phyloP scores from a whole-genome alignment of 2,888 invertebrate species.

The Timema cristinae region DNA sequence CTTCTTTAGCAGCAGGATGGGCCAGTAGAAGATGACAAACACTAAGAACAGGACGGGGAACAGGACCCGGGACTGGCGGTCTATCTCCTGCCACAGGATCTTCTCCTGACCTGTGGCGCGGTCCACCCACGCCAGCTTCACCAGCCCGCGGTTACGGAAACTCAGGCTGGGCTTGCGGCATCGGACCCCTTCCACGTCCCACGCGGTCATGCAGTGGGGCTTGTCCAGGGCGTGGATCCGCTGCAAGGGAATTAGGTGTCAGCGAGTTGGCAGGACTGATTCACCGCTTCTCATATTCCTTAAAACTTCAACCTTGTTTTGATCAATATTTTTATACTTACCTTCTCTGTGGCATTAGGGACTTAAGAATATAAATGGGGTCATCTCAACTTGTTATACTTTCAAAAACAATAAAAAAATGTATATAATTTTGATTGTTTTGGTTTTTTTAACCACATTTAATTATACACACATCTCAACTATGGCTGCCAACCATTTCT shows the following conservation, averaged over 20 bases:
- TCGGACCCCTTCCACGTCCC: conserved; percentile 46
- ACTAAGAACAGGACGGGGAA: conserved; percentile 76
- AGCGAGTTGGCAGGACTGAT: not conserved
- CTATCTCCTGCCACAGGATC: conserved; percentile 75
- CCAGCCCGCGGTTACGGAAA: conserved; percentile 39
- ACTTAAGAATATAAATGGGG: too few relatives aligned
- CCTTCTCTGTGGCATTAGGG: too few relatives aligned
- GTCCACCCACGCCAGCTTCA: conserved; percentile 44
- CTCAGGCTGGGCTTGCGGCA: conserved; percentile 25
- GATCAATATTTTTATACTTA: too few relatives aligned
- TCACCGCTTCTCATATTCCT: conserved; percentile 8
- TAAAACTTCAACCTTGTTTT: too few relatives aligned
- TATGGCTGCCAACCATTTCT: too few relatives aligned
- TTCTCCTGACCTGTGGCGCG: conserved; percentile 52
- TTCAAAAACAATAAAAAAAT: too few relatives aligned
- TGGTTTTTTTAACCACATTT: too few relatives aligned
- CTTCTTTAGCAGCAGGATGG: conserved; percentile 64
- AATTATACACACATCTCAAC: too few relatives aligned
- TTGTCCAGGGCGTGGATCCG: conserved; percentile 62
- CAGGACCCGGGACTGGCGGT: conserved; percentile 68
- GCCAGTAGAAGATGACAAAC: conserved; percentile 75
- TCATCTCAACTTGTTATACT: too few relatives aligned
- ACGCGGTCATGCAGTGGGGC: conserved; percentile 51
- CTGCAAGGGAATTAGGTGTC: conserved; percentile 43
- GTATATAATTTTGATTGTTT: too few relatives aligned